Percentiles rank a stretch among this genome's conserved stretches.
Conservation (phyloP, 1,140 invertebrate genomes). For the Drosophila mayri region DNA sequence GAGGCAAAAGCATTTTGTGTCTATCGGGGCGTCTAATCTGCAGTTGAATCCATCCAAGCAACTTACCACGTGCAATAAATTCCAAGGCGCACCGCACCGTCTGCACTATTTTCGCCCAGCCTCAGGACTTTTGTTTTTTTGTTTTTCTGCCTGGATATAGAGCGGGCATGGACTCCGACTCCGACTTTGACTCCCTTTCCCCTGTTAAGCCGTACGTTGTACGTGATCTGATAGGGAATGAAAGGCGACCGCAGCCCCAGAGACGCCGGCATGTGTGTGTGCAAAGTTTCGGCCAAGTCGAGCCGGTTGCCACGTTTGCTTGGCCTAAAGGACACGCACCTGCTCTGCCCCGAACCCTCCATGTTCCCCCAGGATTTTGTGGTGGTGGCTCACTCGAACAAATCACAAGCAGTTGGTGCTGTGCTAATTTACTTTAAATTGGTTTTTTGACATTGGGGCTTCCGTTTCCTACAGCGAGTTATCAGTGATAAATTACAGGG, state of each 20-base stretch:
- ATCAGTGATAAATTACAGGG: constrained; percentile 73
- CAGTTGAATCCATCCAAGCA: constrained; percentile 72
- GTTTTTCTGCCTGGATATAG: constrained; percentile 3
- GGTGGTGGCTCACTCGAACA: constrained; percentile 22
- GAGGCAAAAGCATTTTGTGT: constrained; percentile 76
- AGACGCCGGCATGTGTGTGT: constrained; percentile 46
- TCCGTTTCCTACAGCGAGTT: constrained; percentile 38
- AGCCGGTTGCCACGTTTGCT: constrained; percentile 60
- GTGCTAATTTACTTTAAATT: constrained; percentile 82
- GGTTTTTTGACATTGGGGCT: constrained; percentile 59
- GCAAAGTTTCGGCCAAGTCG: constrained; percentile 69
- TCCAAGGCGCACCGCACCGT: constrained; percentile 64
- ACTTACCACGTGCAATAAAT: constrained; percentile 80
- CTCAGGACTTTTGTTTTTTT: constrained; percentile 52
- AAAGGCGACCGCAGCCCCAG: constrained; percentile 64
- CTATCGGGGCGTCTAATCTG: constrained; percentile 78
- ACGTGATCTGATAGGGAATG: constrained; percentile 80
- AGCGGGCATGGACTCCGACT: neutral
- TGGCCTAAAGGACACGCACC: constrained; percentile 52
- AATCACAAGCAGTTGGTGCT: constrained; percentile 46
- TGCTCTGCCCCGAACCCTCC: constrained; percentile 11
- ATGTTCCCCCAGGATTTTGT: constrained; percentile 11
- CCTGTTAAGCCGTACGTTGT: constrained; percentile 58
- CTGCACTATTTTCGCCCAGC: constrained; percentile 72
- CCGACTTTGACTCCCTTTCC: constrained; percentile 5